Base-by-base conservation (phyloP, 2,888 invertebrate species). In the Phrixothrix hirtus region DNA sequence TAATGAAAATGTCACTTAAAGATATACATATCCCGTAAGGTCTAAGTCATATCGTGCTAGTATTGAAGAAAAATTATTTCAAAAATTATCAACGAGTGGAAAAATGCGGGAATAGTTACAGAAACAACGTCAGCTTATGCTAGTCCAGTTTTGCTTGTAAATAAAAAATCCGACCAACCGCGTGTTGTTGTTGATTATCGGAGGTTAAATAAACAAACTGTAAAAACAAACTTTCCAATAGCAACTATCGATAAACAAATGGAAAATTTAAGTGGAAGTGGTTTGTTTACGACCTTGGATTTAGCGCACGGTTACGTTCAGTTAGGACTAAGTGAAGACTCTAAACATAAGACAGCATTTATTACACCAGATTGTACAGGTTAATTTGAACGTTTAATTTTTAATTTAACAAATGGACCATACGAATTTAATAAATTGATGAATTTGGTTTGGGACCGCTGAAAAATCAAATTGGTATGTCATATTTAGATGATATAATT, bases 401-500 rank as follows among this genome's bases (percentile, higher is more conserved):
- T 70, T 21, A 69, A 68, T 1, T 54, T 71, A 1, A 45, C 59
- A 2, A 70, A 71, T 39, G 67, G 68, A 0, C n/a, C n/a, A n/a
- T n/a, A n/a, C n/a, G n/a, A n/a, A n/a, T n/a, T n/a, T n/a, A n/a
- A n/a, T n/a, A n/a, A 63, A 67, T 0, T 59, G 51, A n/a, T 15
- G 64, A 63, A 9, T 71, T 68, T 47, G 63, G 62, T 4, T 52
- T 60, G 12, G 46, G 46, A 12, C 1, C n/a, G 7, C 21, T 46
- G 10, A 1, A 52, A 6, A 54, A 57, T 26, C 49, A 55, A 5
- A 26, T 61, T 3, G 57, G 55, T 1, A 21, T 65, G 9, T 61
- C 57, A 1, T 72, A 67, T 36, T 37, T 73, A n/a, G 71, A 73
- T 36, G 71, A 71, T 37, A 51, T 69, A 11, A 21, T 69, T 0